phyloP scores from a whole-genome alignment of 2,888 invertebrate genomes.

The Ophion ventricosus region DNA sequence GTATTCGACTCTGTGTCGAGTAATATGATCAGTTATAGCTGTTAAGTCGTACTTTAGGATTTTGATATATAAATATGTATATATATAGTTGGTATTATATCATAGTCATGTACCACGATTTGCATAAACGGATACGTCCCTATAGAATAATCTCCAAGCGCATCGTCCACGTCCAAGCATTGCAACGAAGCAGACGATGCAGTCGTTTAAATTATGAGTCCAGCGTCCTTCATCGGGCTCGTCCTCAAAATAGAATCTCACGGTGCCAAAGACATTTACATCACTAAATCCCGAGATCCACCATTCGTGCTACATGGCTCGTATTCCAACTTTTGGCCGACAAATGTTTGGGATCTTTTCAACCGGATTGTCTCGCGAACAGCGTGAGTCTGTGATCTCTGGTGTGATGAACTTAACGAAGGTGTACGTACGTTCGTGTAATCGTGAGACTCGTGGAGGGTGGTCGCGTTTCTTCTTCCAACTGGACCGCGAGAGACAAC shows the following conservation, averaged over 20 bases:
- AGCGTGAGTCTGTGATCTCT: too few species aligned
- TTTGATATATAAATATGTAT: too few species aligned
- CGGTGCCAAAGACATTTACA: constrained; percentile 19
- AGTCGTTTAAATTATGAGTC: constrained; percentile 74
- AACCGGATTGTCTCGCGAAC: too few species aligned
- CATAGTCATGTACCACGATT: constrained; percentile 21
- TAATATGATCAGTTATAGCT: too few species aligned
- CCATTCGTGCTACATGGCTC: not conserved
- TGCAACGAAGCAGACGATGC: constrained; percentile 27
- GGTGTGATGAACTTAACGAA: too few species aligned
- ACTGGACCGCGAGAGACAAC: constrained; percentile 10
- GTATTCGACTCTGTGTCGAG: too few species aligned
- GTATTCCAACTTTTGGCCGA: not conserved
- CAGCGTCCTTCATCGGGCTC: constrained; percentile 71
- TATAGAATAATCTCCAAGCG: constrained; percentile 15
- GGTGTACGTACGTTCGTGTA: not conserved
- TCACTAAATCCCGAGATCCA: not conserved
- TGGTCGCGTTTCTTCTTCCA: constrained; percentile 44
- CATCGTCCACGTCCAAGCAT: too few species aligned
- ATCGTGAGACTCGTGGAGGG: constrained; percentile 50
- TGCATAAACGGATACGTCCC: constrained; percentile 7
- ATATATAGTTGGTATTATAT: constrained; percentile 17
- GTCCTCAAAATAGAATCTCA: constrained; percentile 75
- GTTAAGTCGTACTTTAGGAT: too few species aligned
- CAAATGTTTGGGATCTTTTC: not conserved